A percentile compares a stretch with the other conserved stretches of the same genome.
Conservation (phyloP, 1,140 invertebrate species). For the Fopius arisanus region DNA sequence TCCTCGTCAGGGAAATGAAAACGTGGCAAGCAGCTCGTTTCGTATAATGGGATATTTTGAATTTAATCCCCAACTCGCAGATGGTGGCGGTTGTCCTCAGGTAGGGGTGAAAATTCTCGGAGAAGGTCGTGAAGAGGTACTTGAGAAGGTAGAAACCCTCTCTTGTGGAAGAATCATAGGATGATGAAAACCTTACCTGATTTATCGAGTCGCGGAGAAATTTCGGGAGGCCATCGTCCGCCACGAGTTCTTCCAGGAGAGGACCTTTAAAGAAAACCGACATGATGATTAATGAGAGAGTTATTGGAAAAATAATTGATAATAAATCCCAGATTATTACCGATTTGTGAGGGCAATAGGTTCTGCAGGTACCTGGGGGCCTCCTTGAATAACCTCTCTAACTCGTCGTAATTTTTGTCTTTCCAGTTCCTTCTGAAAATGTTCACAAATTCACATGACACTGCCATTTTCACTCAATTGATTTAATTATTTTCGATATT, state of each 20-base stretch:
- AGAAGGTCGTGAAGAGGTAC: neutral
- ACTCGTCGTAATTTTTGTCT: conserved; percentile 19
- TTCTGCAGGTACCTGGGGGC: conserved; percentile 38
- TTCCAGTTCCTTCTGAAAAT: conserved; percentile 31
- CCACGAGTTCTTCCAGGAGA: neutral
- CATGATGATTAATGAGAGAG: conserved; percentile 7
- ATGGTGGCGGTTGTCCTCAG: neutral
- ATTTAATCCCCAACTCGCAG: neutral
- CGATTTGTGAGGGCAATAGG: conserved; percentile 38
- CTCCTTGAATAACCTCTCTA: conserved; percentile 36
- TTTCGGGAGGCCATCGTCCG: neutral
- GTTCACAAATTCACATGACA: conserved; percentile 33
- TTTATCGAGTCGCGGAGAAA: neutral
- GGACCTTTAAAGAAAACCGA: conserved; percentile 6
- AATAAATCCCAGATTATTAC: conserved; percentile 33
- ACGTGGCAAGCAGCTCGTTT: neutral
- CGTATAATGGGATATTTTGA: neutral
- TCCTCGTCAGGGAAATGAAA: neutral
- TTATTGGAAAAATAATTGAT: neutral
- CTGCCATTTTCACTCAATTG: too few relatives aligned
- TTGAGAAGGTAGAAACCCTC: neutral
- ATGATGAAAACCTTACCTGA: neutral
- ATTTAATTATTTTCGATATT: too few relatives aligned
- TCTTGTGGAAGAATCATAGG: too few relatives aligned
- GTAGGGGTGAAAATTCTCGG: neutral